Evolutionary conservation across 1,140 invertebrate genomes (phyloP).

Genomic region (Hypothenemus hampei): DNA sequence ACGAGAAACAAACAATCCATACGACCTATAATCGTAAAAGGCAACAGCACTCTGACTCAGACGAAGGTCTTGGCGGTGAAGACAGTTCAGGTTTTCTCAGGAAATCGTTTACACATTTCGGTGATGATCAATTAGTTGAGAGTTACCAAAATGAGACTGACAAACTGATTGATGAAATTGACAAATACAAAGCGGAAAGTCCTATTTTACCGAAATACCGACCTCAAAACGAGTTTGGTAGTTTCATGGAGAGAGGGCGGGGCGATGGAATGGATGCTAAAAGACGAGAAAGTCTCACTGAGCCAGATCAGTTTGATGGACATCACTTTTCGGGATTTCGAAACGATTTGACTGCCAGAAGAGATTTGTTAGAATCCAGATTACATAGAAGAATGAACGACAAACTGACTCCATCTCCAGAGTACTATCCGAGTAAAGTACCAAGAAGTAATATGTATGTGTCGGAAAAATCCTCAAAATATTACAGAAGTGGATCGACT

Average conservation of each 20-base stretch:
- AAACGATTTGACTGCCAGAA: constrained; percentile 61
- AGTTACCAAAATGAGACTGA: constrained; percentile 20
- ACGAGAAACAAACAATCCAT: constrained; percentile 52
- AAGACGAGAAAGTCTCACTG: constrained; percentile 49
- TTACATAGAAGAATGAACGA: constrained; percentile 56
- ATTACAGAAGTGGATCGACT: constrained; percentile 47
- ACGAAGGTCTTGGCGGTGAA: constrained; percentile 68
- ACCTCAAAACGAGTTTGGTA: constrained; percentile 29
- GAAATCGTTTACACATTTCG: constrained; percentile 35
- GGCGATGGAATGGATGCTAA: constrained; percentile 62
- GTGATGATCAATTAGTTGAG: constrained; percentile 27
- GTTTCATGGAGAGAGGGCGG: constrained; percentile 49
- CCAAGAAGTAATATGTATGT: constrained; percentile 50
- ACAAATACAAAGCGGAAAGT: constrained; percentile 37
- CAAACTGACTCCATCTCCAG: constrained; percentile 50
- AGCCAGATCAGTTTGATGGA: constrained; percentile 25
- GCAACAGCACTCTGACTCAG: constrained; percentile 60
- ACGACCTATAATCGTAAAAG: constrained; percentile 49
- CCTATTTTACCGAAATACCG: constrained; percentile 41
- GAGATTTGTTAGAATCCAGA: constrained; percentile 69
- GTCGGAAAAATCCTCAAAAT: constrained; percentile 49
- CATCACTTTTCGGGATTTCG: constrained; percentile 30
- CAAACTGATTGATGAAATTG: constrained; percentile 27
- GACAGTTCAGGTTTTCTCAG: constrained; percentile 44
- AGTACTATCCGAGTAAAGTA: constrained; percentile 44